Percentiles rank a stretch among this genome's conserved stretches.
phyloP scores from a whole-genome alignment of 2,888 invertebrate species.

The Eupithecia tripunctaria region DNA sequence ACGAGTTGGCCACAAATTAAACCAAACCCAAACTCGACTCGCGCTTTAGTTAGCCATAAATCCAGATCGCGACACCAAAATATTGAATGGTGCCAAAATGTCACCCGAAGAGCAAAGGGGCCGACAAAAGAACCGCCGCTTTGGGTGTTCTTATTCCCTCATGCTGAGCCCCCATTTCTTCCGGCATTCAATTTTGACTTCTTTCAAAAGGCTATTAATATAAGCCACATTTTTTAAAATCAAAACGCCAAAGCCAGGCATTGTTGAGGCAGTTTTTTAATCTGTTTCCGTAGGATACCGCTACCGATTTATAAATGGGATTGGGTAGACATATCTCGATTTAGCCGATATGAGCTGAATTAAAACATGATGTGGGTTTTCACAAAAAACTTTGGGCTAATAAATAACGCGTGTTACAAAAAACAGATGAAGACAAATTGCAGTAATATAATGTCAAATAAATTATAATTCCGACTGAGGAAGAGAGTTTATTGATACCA shows the following conservation, averaged over 20 bases:
- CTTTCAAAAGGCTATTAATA: constrained; percentile 84
- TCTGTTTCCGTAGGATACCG: constrained; percentile 84
- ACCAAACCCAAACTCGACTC: constrained; percentile 51
- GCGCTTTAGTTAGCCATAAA: constrained; percentile 78
- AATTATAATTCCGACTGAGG: constrained; percentile 55
- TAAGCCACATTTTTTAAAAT: constrained; percentile 81
- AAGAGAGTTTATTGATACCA: constrained; percentile 46
- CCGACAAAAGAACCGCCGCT: constrained; percentile 80
- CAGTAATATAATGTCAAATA: constrained; percentile 68
- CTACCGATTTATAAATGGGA: constrained; percentile 83
- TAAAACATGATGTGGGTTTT: constrained; percentile 80
- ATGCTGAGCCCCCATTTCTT: constrained; percentile 81
- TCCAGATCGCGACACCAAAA: constrained; percentile 81
- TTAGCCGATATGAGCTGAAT: constrained; percentile 71
- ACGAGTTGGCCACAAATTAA: constrained; percentile 43
- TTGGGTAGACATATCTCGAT: constrained; percentile 69
- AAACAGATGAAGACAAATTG: constrained; percentile 80
- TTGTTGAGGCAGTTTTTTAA: constrained; percentile 80
- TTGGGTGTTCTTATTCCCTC: constrained; percentile 81
- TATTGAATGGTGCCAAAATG: constrained; percentile 85
- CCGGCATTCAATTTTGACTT: constrained; percentile 85
- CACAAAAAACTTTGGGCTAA: constrained; percentile 73
- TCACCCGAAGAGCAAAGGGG: constrained; percentile 78
- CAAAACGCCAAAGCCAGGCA: constrained; percentile 77
- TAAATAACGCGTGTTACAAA: constrained; percentile 77